phyloP scores from a whole-genome alignment of 2,797 vertebrate genomes.

The Pelochelys cantorii region DNA sequence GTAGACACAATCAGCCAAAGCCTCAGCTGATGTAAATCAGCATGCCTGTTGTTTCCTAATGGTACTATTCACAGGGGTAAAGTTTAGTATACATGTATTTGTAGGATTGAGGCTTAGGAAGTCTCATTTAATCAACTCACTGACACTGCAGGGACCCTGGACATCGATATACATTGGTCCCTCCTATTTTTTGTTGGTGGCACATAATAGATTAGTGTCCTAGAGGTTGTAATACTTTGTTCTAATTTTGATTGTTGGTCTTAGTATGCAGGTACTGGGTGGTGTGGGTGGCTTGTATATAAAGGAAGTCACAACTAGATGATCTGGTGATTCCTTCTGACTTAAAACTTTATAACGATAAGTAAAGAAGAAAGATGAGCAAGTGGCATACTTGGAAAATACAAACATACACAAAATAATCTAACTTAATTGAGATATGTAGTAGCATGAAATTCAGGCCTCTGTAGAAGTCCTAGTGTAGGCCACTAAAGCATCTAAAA shows the following conservation, averaged over 20 bases:
- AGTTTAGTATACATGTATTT: slow-evolving; percentile 6
- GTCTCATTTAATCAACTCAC: not conserved
- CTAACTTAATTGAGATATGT: not conserved
- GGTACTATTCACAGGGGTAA: not conserved
- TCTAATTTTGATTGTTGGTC: not conserved
- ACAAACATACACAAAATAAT: not conserved
- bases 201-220: not conserved
- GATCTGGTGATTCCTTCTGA: not conserved
- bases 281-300: not conserved
- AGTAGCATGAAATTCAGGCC: not conserved
- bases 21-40: not conserved
- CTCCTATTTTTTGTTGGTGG: not conserved
- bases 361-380: not conserved
- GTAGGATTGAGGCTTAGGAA: not conserved
- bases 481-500: not conserved
- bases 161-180: not conserved
- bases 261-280: not conserved
- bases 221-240: not conserved
- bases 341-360: not conserved
- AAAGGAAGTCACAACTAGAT: not conserved
- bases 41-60: not conserved
- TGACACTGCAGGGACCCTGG: not conserved
- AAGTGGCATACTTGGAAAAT: not conserved
- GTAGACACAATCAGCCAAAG: not conserved
- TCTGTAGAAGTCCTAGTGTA: not conserved